Percentiles rank a stretch among this genome's conserved stretches.
Evolutionary conservation across 2,113 vertebrate genomes (phyloP).

Genomic region (Daubentonia madagascariensis): DNA sequence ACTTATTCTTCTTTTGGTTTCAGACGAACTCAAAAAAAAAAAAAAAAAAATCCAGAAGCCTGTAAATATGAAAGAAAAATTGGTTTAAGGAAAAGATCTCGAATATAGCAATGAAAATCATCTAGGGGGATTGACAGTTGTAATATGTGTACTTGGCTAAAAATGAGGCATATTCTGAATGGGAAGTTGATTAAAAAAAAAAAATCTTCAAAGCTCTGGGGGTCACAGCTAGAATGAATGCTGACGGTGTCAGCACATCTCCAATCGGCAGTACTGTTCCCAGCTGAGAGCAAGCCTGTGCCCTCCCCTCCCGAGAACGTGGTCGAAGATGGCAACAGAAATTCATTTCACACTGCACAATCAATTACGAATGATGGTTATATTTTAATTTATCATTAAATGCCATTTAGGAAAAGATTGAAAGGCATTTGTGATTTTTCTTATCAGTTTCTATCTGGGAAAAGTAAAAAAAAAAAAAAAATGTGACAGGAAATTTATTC

Average conservation of each 20-base stretch:
- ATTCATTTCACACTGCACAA: conserved; percentile 22
- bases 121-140: background rate
- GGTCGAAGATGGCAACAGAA: background rate
- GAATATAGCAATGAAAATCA: conserved; percentile 13
- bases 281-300: background rate
- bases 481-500: conserved; percentile 9
- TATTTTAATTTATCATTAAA: conserved; percentile 2
- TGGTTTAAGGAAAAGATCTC: conserved; percentile 27
- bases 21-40: conserved; percentile 25
- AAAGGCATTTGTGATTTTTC: background rate
- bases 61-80: conserved; percentile 45
- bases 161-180: background rate
- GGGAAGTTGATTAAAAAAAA: background rate
- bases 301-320: background rate
- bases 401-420: background rate
- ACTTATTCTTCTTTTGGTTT: conserved; percentile 42
- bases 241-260: background rate
- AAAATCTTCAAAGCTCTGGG: background rate
- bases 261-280: background rate
- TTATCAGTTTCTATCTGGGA: background rate
- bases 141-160: background rate
- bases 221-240: background rate
- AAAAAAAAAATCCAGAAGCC: conserved; percentile 37
- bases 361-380: background rate
- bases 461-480: background rate